A percentile compares a stretch with the other conserved stretches of the same genome.
Conservation (phyloP, 2,113 vertebrate species). For the Catharus fuscescens region DNA sequence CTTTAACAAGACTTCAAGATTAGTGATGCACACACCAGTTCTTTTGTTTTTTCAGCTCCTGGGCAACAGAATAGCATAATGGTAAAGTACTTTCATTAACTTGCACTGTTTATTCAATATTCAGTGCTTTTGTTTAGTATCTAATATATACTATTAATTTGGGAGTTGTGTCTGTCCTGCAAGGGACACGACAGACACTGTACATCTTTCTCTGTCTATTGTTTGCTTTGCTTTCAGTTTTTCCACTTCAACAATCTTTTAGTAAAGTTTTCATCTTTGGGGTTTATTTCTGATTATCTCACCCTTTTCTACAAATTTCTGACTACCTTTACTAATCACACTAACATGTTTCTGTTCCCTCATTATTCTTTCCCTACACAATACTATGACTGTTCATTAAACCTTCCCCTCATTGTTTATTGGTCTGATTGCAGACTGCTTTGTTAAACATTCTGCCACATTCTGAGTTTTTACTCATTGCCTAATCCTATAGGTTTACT, state of each 20-base stretch:
- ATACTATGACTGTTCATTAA: not conserved
- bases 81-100: not conserved
- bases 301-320: not conserved
- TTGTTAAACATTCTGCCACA: not conserved
- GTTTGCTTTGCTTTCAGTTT: not conserved
- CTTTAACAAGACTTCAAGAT: slow-evolving; percentile 59
- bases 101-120: not conserved
- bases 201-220: not conserved
- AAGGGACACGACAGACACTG: not conserved
- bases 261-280: not conserved
- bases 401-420: not conserved
- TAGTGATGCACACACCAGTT: not conserved
- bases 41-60: slow-evolving; percentile 30
- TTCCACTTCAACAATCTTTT: not conserved
- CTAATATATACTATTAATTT: not conserved
- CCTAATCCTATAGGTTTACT: not conserved
- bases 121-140: not conserved
- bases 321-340: not conserved
- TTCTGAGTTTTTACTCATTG: not conserved
- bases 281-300: not conserved
- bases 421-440: not conserved
- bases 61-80: not conserved
- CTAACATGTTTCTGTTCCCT: not conserved
- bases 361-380: not conserved
- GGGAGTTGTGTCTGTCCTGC: not conserved